Base-by-base conservation (phyloP, 2,797 vertebrate species). In the Chelon auratus region DNA sequence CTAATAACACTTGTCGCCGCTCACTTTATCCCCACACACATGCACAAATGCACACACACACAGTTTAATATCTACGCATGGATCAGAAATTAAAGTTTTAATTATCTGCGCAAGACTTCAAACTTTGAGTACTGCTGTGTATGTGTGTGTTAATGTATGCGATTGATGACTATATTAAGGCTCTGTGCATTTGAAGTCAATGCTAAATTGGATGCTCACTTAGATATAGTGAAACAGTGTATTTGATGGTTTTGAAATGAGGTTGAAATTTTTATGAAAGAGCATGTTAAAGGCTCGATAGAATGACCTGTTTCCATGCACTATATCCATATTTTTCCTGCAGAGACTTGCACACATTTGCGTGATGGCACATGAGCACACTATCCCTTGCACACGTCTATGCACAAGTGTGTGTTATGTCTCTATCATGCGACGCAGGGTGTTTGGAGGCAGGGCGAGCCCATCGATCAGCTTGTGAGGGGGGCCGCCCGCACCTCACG, bases 401-500 rank as follows among this genome's bases (percentile, higher is more conserved):
- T 61, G 17, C 54, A 58, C 5, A 33, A 63, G 51, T 48, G 45
- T 50, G 33, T 64, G 22, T 62, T 43, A 60, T 47, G 50, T 45
- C 45, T 70, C 36, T 61, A 42, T 68, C 39, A 64, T 75, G 66
- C 8, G 18, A 37, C 33, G 73, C 36, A 59, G 53, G 62, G 77
- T 67, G 17, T 77, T 70, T 70, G 62, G 68, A 77, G 82, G 65
- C 62, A 47, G 69, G 68, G 67, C 9, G 40, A 79, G 69, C 71
- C 69, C 75, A 93, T 94, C 45, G 88, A 94, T 92, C 62, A 20
- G 69, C 62, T 54, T 13, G 53, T 57, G 63, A 57, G 33, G 53
- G 58, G 65, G 47, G 57, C 30, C 15, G 83, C 85, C 81, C 51
- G 75, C 55, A 85, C 85, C 84, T 68, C 68, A 71, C 26, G 68